phyloP scores from a whole-genome alignment of 1,140 invertebrate species.

The Campoletis sonorensis region DNA sequence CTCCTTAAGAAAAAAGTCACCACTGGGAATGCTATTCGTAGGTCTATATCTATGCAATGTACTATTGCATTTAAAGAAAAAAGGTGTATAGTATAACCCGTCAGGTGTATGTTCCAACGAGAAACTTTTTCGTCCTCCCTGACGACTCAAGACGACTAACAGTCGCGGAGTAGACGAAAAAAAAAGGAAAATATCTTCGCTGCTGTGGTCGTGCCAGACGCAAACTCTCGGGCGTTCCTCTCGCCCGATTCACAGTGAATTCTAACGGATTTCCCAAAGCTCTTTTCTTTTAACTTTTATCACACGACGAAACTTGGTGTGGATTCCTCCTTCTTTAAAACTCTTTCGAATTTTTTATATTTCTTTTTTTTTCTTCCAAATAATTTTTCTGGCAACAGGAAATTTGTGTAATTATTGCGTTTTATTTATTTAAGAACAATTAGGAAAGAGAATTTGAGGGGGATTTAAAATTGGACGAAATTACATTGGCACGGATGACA shows the following conservation, averaged over 20 bases:
- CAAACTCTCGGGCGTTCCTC: constrained; percentile 10
- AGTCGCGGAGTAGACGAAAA: constrained; percentile 29
- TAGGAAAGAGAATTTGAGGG: too few relatives aligned
- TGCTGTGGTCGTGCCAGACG: constrained; percentile 38
- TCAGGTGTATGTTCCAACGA: constrained; percentile 37
- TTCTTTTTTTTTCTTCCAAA: not conserved
- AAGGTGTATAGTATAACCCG: constrained; percentile 1
- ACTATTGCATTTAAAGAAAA: constrained; percentile 24
- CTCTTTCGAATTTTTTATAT: not conserved
- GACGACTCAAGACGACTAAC: constrained; percentile 22
- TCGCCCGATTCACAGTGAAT: constrained; percentile 36
- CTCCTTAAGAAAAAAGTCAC: constrained; percentile 42
- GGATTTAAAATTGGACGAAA: too few relatives aligned
- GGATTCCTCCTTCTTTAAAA: not conserved
- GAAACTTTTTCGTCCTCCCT: constrained; percentile 37
- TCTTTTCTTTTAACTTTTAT: constrained; percentile 5
- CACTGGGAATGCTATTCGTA: constrained; percentile 22
- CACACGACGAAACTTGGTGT: constrained; percentile 6
- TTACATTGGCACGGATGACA: too few relatives aligned
- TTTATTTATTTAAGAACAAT: too few relatives aligned
- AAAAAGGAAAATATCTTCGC: constrained; percentile 20
- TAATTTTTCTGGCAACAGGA: not conserved
- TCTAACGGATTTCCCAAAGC: constrained; percentile 17
- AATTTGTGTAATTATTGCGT: not conserved
- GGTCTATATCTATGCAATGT: constrained; percentile 16